These are phyloP conservation scores for Neomorphus geoffroyi DNA, from an alignment of 2,797 vertebrate species.

Conservation along the genomic window DNA sequence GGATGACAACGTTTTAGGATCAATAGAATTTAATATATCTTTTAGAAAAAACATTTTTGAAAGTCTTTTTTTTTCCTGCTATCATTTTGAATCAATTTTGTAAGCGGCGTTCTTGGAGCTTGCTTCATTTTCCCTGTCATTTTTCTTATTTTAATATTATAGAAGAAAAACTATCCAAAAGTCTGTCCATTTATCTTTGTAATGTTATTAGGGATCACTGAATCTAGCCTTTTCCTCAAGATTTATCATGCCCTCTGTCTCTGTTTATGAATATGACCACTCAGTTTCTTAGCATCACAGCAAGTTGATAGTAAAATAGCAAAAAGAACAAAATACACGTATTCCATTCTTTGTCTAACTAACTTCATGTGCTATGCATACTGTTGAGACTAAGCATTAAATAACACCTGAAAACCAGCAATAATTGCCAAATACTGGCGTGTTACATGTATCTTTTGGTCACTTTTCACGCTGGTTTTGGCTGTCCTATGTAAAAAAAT, in stretches of 20 bases:
- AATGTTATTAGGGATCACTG: neutral
- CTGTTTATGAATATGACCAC: neutral
- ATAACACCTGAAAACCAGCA: neutral
- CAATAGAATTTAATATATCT: no score
- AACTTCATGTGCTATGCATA: neutral
- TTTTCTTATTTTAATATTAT: neutral
- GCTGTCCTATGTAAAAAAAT: neutral
- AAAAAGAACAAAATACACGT: neutral
- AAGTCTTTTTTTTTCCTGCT: no score
- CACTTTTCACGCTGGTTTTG: neutral
- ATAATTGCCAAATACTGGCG: neutral
- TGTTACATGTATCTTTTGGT: neutral
- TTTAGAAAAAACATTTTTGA: no score
- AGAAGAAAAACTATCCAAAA: neutral
- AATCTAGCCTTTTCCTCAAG: neutral
- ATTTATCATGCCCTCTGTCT: neutral
- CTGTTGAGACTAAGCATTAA: neutral
- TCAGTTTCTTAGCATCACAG: neutral
- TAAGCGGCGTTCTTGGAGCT: no score
- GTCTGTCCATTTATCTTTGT: no score
- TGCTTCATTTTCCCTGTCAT: no score
- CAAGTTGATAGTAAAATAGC: neutral
- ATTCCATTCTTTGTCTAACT: neutral
- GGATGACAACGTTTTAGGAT: no score
- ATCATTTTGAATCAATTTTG: no score